Conservation (phyloP, 2,113 vertebrate species). For the Poecilia latipinna region DNA sequence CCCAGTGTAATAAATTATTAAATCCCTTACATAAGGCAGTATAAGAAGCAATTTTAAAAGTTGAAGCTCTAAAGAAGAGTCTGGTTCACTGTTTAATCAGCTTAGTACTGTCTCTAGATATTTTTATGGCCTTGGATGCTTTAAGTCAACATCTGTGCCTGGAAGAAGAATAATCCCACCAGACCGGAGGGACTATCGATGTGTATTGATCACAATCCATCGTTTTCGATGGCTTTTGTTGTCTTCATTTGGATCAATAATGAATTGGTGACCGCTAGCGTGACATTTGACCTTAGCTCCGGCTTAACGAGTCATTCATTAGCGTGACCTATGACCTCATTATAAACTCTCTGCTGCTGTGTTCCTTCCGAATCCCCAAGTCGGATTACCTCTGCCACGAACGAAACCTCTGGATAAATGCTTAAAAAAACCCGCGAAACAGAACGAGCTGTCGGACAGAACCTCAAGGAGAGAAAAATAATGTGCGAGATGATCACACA, state of each 20-base stretch:
- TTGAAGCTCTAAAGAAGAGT: background rate
- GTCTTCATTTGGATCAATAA: conserved; percentile 17
- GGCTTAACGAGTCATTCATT: conserved; percentile 28
- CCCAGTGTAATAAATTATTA: conserved; percentile 11
- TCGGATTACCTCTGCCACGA: background rate
- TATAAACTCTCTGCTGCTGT: conserved; percentile 25
- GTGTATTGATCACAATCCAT: conserved; percentile 3
- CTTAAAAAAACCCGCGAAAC: background rate
- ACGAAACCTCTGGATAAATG: background rate
- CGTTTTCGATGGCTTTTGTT: background rate
- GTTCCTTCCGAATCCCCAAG: background rate
- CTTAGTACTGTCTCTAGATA: background rate
- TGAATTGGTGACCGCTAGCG: conserved; percentile 5
- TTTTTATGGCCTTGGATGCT: background rate
- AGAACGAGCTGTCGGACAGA: background rate
- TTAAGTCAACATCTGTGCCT: background rate
- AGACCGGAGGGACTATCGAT: background rate
- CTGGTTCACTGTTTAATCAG: background rate
- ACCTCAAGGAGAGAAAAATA: conserved; percentile 1
- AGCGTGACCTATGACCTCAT: conserved; percentile 47
- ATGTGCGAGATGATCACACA: conserved; percentile 1
- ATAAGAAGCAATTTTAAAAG: background rate
- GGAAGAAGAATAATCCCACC: background rate
- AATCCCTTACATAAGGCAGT: background rate
- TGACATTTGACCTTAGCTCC: conserved; percentile 24